phyloP scores from a whole-genome alignment of 2,113 vertebrate genomes.

The Neolamprologus hecqui region DNA sequence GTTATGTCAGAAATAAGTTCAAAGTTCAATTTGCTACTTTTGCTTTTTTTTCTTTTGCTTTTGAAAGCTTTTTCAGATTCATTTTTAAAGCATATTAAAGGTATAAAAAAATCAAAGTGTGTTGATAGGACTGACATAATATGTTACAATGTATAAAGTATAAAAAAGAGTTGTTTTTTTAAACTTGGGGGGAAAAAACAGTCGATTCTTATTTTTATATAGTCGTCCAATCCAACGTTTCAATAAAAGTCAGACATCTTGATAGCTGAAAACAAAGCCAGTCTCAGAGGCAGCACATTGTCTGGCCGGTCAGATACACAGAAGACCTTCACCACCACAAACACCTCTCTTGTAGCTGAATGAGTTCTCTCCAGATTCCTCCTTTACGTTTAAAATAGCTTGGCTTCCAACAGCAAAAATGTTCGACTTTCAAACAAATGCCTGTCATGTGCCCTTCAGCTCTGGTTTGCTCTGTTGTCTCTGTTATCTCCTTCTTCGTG shows the following conservation, averaged over 20 bases:
- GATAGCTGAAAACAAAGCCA: background rate
- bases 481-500: conserved; percentile 23
- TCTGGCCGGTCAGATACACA: background rate
- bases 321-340: background rate
- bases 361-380: background rate
- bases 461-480: conserved; percentile 29
- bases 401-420: conserved; percentile 32
- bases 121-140: background rate
- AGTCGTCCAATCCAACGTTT: background rate
- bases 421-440: conserved; percentile 33
- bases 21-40: background rate
- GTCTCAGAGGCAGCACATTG: background rate
- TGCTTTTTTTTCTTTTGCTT: background rate
- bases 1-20: background rate
- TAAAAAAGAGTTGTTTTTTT: background rate
- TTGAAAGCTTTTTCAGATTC: background rate
- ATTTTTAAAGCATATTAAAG: background rate
- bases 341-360: background rate
- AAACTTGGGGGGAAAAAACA: background rate
- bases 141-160: background rate
- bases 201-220: background rate
- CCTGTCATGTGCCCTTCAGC: conserved; percentile 43
- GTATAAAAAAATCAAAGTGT: background rate
- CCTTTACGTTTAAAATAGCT: conserved; percentile 43
- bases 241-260: background rate